Conservation (phyloP, 1,140 invertebrate species). For the Zaprionus tsacasi region DNA sequence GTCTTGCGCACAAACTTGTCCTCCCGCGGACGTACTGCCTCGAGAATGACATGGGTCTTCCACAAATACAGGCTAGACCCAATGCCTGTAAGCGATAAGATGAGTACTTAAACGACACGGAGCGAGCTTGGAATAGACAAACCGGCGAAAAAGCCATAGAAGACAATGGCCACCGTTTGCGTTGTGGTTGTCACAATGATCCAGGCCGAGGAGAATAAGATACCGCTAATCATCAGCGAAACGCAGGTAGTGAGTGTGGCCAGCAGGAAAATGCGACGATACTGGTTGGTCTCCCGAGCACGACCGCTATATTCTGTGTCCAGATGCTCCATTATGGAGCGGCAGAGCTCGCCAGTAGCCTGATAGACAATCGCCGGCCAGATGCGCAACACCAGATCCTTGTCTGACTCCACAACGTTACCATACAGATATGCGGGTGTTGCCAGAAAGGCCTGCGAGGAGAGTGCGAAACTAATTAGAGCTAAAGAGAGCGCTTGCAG, state of each 20-base stretch:
- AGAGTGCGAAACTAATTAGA: constrained; percentile 13
- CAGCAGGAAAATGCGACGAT: constrained; percentile 68
- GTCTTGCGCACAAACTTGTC: constrained; percentile 82
- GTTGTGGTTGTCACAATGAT: constrained; percentile 76
- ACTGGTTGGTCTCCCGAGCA: constrained; percentile 69
- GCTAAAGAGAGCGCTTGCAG: constrained; percentile 14
- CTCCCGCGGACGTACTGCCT: constrained; percentile 80
- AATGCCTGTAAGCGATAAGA: constrained; percentile 53
- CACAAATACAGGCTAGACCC: constrained; percentile 75
- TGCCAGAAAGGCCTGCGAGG: constrained; percentile 73
- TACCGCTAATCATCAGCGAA: constrained; percentile 76
- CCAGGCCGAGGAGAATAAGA: constrained; percentile 82
- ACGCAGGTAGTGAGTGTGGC: constrained; percentile 76
- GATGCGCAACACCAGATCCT: constrained; percentile 78
- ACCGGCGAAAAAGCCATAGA: constrained; percentile 81
- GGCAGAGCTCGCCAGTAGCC: constrained; percentile 77
- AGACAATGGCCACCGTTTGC: constrained; percentile 77
- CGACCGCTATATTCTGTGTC: constrained; percentile 77
- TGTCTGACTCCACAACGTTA: constrained; percentile 80
- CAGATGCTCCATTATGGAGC: constrained; percentile 78
- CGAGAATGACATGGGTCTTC: constrained; percentile 81
- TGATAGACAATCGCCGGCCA: constrained; percentile 83
- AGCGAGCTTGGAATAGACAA: not conserved
- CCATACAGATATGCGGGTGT: constrained; percentile 81
- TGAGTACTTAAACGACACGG: not conserved